Evolutionary conservation across 2,797 vertebrate genomes (phyloP).

Genomic region (Capromys pilorides): DNA sequence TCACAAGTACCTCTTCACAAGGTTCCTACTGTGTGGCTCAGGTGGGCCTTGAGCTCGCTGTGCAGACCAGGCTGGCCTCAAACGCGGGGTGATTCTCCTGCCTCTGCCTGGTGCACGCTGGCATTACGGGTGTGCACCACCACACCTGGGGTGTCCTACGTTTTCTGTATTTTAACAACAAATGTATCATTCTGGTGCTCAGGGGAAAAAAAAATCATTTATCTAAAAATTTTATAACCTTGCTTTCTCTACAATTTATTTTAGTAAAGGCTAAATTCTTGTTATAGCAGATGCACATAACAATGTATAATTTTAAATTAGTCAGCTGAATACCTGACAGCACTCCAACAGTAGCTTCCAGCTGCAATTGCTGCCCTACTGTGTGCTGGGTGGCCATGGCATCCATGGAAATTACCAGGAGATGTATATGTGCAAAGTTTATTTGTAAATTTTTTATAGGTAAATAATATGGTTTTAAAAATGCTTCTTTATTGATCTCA

Average conservation of each 20-base stretch:
- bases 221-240: neutral
- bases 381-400: neutral
- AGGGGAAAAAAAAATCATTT: neutral
- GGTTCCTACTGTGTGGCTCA: neutral
- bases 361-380: neutral
- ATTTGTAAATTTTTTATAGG: neutral
- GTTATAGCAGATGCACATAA: neutral
- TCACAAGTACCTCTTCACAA: neutral
- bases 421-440: neutral
- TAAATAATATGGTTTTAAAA: slow-evolving; percentile 13
- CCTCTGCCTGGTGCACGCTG: neutral
- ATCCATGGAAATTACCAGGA: neutral
- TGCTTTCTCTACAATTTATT: slow-evolving; percentile 15
- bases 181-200: slow-evolving; percentile 11
- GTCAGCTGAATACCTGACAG: neutral
- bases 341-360: neutral
- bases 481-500: slow-evolving; percentile 22
- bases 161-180: slow-evolving; percentile 40
- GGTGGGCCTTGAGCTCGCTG: neutral
- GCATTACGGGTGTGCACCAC: neutral
- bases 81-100: neutral
- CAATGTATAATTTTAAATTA: slow-evolving; percentile 39
- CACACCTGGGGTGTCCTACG: neutral
- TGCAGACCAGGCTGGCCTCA: neutral
- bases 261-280: slow-evolving; percentile 20